Conservation (phyloP, 37 sponge, comb jelly and placozoan species). For the Halisarca cf. caerulea region DNA sequence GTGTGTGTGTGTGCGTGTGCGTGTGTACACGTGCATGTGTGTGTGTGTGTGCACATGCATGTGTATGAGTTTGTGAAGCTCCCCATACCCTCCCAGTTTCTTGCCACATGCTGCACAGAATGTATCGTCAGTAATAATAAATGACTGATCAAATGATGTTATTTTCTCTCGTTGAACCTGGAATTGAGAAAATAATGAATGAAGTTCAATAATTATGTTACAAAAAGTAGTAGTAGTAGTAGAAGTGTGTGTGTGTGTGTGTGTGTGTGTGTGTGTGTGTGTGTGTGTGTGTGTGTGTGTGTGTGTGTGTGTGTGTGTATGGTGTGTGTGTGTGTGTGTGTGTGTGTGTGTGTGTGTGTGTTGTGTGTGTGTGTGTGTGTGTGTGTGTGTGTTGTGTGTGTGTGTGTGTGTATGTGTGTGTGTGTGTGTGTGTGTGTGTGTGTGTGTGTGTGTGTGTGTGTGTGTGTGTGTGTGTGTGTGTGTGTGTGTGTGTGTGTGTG, state of each 20-base stretch:
- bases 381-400: conserved; percentile 39
- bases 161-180: conserved; percentile 5
- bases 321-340: no score
- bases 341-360: no score
- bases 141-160: not conserved
- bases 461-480: no score
- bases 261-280: conserved; percentile 4
- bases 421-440: conserved; percentile 42
- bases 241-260: conserved; percentile 56
- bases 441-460: not conserved
- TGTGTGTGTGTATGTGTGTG: conserved; percentile 60
- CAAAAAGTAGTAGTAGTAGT: no score
- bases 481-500: no score
- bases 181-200: not conserved
- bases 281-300: no score
- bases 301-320: no score
- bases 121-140: conserved; percentile 53
- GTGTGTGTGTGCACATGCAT: no score
- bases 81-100: conserved; percentile 43
- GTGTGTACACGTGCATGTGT: no score
- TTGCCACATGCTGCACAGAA: conserved; percentile 63
- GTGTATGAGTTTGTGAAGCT: not conserved
- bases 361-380: no score
- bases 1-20: no score
- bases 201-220: conserved; percentile 42